Evolutionary conservation across 2,113 vertebrate species (phyloP).

Genomic region (Psephotus haematonotus): DNA sequence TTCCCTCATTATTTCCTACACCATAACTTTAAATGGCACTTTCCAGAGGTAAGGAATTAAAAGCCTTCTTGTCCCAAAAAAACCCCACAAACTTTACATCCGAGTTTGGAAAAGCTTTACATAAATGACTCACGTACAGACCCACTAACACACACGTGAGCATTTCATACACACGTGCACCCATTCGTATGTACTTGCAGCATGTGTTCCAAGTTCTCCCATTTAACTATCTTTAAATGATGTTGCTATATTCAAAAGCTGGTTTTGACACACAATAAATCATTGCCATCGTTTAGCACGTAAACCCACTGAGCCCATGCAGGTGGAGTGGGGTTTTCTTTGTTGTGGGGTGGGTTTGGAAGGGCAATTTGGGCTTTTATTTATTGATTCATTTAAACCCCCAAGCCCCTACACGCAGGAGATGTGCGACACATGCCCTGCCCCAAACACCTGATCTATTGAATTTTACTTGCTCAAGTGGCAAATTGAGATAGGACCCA

Average conservation of each 20-base stretch:
- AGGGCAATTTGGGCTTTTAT: neutral
- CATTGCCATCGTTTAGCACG: neutral
- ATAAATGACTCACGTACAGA: neutral
- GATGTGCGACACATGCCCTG: neutral
- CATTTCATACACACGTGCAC: neutral
- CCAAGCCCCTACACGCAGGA: neutral
- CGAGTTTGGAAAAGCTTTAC: neutral
- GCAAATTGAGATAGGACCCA: neutral
- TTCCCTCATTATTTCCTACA: neutral
- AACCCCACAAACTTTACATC: neutral
- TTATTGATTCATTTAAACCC: neutral
- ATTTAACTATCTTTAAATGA: neutral
- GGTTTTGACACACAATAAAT: neutral
- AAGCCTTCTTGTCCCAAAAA: neutral
- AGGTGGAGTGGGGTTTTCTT: neutral
- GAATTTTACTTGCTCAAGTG: neutral
- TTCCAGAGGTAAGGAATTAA: neutral
- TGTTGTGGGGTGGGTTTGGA: neutral
- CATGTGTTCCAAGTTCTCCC: neutral
- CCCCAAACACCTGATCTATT: neutral
- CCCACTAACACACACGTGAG: accelerated
- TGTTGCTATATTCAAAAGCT: neutral
- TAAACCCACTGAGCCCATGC: neutral
- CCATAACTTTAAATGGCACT: neutral
- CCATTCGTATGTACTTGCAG: neutral